Evolutionary conservation across 2,888 invertebrate genomes (phyloP).

Genomic region (Incurvaria masculella): DNA sequence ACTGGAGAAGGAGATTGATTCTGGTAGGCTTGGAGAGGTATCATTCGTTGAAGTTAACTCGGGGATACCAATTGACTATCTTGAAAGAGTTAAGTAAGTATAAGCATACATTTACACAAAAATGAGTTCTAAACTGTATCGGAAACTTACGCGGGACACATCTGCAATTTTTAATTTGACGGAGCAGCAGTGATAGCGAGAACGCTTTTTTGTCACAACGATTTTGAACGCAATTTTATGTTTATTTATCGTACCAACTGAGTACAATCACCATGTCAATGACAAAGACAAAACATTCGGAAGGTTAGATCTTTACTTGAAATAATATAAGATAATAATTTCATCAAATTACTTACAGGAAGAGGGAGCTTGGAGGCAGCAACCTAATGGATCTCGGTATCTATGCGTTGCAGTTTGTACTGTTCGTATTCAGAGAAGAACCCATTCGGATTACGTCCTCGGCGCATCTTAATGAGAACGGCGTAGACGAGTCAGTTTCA

Average conservation of each 20-base stretch:
- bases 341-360: slow-evolving; percentile 34
- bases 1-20: slow-evolving; percentile 60
- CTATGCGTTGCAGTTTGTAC: slow-evolving; percentile 66
- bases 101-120: no score
- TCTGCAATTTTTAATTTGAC: slow-evolving; percentile 9
- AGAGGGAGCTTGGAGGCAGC: slow-evolving; percentile 72
- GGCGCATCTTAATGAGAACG: slow-evolving; percentile 60
- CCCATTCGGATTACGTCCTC: slow-evolving; percentile 63
- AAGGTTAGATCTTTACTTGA: no score
- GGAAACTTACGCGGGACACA: no score
- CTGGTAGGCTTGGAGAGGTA: slow-evolving; percentile 66
- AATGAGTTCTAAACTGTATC: no score
- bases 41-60: slow-evolving; percentile 63
- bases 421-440: slow-evolving; percentile 61
- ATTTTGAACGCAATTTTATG: no score
- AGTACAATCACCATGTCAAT: no score
- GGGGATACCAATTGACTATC: slow-evolving; percentile 60
- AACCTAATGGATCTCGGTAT: slow-evolving; percentile 71
- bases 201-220: no score
- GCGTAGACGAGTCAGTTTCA: slow-evolving; percentile 65
- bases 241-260: no score
- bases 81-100: slow-evolving; percentile 64
- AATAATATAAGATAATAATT: no score
- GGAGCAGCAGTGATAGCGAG: no score
- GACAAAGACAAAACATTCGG: no score